Conservation (phyloP, 2,888 invertebrate genomes). For the Sminthurides aquaticus region DNA sequence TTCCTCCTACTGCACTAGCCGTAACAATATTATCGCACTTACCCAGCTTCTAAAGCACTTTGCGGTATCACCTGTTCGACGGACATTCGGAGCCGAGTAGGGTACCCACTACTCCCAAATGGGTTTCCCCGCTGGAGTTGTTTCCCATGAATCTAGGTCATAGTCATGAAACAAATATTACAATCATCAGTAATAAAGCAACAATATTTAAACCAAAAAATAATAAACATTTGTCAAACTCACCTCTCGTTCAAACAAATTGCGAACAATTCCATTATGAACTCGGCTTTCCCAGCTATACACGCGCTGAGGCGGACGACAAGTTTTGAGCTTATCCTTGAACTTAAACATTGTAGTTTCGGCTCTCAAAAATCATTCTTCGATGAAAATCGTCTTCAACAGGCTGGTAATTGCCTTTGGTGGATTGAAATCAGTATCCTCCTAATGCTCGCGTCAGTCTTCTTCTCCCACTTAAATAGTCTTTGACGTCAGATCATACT, state of each 20-base stretch:
- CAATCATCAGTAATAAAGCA: not conserved
- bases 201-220: not conserved
- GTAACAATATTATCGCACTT: slow-evolving; percentile 7
- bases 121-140: slow-evolving; percentile 30
- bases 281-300: too few relatives aligned
- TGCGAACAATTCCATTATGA: slow-evolving; percentile 16
- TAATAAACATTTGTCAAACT: not conserved
- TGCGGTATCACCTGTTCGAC: slow-evolving; percentile 36
- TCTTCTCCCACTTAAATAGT: too few relatives aligned
- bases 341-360: too few relatives aligned
- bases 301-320: too few relatives aligned
- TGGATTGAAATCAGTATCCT: too few relatives aligned
- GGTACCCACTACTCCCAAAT: slow-evolving; percentile 26
- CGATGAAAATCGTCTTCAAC: too few relatives aligned
- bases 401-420: too few relatives aligned
- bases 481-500: too few relatives aligned
- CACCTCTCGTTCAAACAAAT: slow-evolving; percentile 32
- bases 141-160: slow-evolving; percentile 23
- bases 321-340: too few relatives aligned
- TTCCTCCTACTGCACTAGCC: too few relatives aligned
- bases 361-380: too few relatives aligned
- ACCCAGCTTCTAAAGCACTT: slow-evolving; percentile 41
- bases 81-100: slow-evolving; percentile 30
- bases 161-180: not conserved
- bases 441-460: too few relatives aligned